Evolutionary conservation across 2,797 vertebrate genomes (phyloP).

Genomic region (Pygocentrus nattereri): DNA sequence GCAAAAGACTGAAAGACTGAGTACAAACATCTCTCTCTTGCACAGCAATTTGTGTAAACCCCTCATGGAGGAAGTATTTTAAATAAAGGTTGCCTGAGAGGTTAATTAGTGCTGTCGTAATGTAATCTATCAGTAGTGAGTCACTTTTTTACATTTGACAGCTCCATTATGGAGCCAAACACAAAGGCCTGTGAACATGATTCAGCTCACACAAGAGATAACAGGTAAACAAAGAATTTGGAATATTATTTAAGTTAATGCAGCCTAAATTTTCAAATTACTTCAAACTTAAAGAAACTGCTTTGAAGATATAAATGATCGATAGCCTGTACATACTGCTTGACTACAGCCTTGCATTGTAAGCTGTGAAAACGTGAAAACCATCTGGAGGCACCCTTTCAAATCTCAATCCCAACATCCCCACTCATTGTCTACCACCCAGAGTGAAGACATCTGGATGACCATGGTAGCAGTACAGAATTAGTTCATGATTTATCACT

Average conservation of each 20-base stretch:
- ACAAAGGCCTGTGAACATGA: slow-evolving; percentile 27
- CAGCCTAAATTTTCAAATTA: not conserved
- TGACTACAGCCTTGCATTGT: not conserved
- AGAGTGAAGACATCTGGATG: slow-evolving; percentile 50
- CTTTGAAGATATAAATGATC: not conserved
- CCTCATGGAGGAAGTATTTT: slow-evolving; percentile 27
- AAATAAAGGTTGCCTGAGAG: slow-evolving; percentile 56
- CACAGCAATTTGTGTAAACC: slow-evolving; percentile 21
- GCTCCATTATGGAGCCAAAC: slow-evolving; percentile 56
- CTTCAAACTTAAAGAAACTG: not conserved
- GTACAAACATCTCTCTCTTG: slow-evolving; percentile 6
- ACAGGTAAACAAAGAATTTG: slow-evolving; percentile 34
- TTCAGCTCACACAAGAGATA: slow-evolving; percentile 37
- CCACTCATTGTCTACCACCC: slow-evolving; percentile 15
- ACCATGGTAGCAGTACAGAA: slow-evolving; percentile 36
- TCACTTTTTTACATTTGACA: slow-evolving; percentile 51
- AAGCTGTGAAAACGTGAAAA: slow-evolving; percentile 14
- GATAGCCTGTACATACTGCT: not conserved
- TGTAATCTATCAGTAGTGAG: slow-evolving; percentile 57
- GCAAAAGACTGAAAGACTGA: slow-evolving; percentile 40
- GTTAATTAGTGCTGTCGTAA: slow-evolving; percentile 64
- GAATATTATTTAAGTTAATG: not conserved
- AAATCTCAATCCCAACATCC: slow-evolving; percentile 19
- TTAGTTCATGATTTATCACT: slow-evolving; percentile 55
- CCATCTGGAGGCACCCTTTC: slow-evolving; percentile 11